A percentile compares a stretch with the other conserved stretches of the same genome.
These are phyloP conservation scores for Charaxes varanes DNA, from an alignment of 1,140 invertebrate species.

Conservation along the genomic window DNA sequence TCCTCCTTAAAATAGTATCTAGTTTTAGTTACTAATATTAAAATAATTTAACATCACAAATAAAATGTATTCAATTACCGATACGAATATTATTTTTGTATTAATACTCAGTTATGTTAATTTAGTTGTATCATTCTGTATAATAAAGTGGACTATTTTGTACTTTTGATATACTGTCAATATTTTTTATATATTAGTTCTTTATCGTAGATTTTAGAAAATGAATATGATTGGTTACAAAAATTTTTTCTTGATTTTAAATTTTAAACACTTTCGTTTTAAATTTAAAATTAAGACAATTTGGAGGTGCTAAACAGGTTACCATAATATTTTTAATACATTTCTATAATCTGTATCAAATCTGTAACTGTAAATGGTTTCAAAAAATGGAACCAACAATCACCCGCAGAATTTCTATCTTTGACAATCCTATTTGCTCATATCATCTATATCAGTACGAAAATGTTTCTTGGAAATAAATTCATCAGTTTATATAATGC, in stretches of 20 bases:
- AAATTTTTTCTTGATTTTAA: too few species aligned
- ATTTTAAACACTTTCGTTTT: too few species aligned
- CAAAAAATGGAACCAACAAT: too few species aligned
- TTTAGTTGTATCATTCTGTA: conserved; percentile 26
- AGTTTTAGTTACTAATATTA: conserved; percentile 6
- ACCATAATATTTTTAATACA: conserved; percentile 33
- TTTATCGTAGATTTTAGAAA: conserved; percentile 6
- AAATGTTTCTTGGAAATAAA: too few species aligned
- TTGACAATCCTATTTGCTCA: too few species aligned
- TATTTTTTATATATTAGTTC: conserved; percentile 11
- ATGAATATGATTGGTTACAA: neutral
- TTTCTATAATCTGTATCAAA: conserved; percentile 1
- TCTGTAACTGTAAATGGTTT: too few species aligned
- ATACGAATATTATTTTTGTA: conserved; percentile 24
- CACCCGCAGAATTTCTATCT: too few species aligned
- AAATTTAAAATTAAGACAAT: too few species aligned
- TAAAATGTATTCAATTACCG: conserved; percentile 12
- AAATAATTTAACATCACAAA: conserved; percentile 15
- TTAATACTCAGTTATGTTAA: conserved; percentile 38
- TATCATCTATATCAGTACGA: too few species aligned
- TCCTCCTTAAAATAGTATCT: too few species aligned
- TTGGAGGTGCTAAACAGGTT: conserved; percentile 59
- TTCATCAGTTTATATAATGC: too few species aligned
- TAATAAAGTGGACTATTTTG: conserved; percentile 19
- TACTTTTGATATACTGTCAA: conserved; percentile 21